phyloP scores from a whole-genome alignment of 2,797 vertebrate species.

The Orestias chungarensis region DNA sequence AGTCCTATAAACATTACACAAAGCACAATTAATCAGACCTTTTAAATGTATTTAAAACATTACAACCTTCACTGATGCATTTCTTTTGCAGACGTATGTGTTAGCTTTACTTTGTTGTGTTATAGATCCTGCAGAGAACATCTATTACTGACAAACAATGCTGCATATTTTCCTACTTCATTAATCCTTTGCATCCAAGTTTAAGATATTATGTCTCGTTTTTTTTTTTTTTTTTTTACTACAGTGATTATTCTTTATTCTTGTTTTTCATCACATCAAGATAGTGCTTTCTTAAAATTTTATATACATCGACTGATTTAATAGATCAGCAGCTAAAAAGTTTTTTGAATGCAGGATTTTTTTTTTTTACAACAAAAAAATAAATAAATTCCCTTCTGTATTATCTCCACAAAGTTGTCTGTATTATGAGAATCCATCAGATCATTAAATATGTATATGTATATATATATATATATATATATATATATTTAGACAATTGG shows the following conservation, averaged over 20 bases:
- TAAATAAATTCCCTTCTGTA: constrained; percentile 50
- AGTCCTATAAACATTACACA: neutral
- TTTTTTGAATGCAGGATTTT: constrained; percentile 54
- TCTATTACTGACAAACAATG: constrained; percentile 59
- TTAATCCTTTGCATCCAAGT: constrained; percentile 68
- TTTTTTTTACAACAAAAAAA: constrained; percentile 38
- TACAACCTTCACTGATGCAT: constrained; percentile 10
- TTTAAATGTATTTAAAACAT: no score
- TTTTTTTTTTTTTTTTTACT: constrained; percentile 65
- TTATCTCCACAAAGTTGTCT: constrained; percentile 34
- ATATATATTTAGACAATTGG: no score
- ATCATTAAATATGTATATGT: no score
- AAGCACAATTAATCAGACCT: neutral
- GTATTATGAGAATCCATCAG: constrained; percentile 22
- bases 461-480: no score
- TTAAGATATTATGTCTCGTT: constrained; percentile 67
- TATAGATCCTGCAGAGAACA: constrained; percentile 33
- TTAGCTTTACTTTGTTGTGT: constrained; percentile 26
- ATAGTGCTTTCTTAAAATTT: constrained; percentile 67
- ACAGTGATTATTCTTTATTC: constrained; percentile 67
- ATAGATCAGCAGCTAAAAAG: constrained; percentile 56
- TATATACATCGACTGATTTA: constrained; percentile 72
- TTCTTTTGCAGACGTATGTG: constrained; percentile 13
- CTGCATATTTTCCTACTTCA: constrained; percentile 57
- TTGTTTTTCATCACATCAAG: constrained; percentile 65